A percentile compares a stretch with the other conserved stretches of the same genome.
Conservation (phyloP, 2,888 invertebrate species). For the Pterobdella sp. region DNA sequence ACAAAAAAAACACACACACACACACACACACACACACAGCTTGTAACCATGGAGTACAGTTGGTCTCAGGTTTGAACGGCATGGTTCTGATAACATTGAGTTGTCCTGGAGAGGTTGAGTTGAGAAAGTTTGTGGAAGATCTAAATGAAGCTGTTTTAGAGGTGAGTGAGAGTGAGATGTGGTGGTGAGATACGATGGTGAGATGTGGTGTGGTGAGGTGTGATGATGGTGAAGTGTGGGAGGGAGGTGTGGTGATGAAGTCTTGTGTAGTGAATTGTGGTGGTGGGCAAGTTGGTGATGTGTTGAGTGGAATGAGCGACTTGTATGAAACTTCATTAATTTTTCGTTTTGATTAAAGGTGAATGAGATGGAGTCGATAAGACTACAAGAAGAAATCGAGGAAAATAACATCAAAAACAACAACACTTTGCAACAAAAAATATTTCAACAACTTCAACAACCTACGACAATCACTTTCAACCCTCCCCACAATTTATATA, state of each 20-base stretch:
- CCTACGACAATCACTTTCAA: background rate
- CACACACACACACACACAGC: conserved; percentile 56
- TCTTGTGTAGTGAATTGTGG: no score
- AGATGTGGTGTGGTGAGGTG: no score
- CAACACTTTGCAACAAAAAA: background rate
- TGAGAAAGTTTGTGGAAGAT: conserved; percentile 96
- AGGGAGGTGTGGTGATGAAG: no score
- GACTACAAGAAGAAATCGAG: conserved; percentile 85
- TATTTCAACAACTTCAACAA: background rate
- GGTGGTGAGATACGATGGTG: no score
- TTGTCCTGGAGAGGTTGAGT: conserved; percentile 93
- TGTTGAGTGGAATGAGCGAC: no score
- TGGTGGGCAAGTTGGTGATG: no score
- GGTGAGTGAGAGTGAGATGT: conserved; percentile 40
- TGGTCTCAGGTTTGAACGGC: conserved; percentile 82
- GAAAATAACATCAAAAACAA: conserved; percentile 58
- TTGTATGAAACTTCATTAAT: no score
- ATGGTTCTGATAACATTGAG: conserved; percentile 85
- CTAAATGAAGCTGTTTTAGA: conserved; percentile 91
- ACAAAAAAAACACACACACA: background rate
- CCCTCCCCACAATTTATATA: background rate
- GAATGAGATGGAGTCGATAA: conserved; percentile 91
- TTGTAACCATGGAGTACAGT: conserved; percentile 84
- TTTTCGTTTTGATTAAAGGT: no score
- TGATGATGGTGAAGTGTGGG: no score